phyloP scores from a whole-genome alignment of 2,113 vertebrate species.

The Oostethus manadensis region DNA sequence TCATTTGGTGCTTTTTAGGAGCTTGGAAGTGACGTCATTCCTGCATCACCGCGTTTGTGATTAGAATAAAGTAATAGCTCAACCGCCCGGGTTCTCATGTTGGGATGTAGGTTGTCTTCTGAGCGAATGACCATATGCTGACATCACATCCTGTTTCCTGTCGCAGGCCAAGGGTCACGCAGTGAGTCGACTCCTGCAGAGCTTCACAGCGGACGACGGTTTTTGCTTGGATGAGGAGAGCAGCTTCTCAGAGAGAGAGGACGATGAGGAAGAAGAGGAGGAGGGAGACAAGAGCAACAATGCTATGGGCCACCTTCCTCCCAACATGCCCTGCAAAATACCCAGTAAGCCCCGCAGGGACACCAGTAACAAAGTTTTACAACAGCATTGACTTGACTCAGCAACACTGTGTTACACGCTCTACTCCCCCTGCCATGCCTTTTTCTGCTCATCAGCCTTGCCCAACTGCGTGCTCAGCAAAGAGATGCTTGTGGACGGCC shows the following conservation, averaged over 20 bases:
- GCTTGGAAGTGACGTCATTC: background rate
- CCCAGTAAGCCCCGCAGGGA: constrained; percentile 52
- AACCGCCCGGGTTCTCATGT: background rate
- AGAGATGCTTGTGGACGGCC: constrained; percentile 86
- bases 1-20: background rate
- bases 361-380: constrained; percentile 1
- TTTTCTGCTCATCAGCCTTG: constrained; percentile 52
- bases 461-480: constrained; percentile 84
- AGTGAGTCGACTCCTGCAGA: constrained; percentile 87
- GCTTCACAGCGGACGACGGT: constrained; percentile 83
- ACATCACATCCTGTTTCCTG: constrained; percentile 42
- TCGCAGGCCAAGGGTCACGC: constrained; percentile 78
- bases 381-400: constrained; percentile 16
- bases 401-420: constrained; percentile 29
- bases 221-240: constrained; percentile 85
- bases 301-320: constrained; percentile 52
- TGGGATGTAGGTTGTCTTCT: background rate
- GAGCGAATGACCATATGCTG: constrained; percentile 8
- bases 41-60: background rate
- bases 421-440: constrained; percentile 25
- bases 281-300: constrained; percentile 46
- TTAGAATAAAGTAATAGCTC: background rate
- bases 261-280: constrained; percentile 68
- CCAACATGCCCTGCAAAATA: constrained; percentile 67
- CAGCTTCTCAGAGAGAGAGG: constrained; percentile 88